A percentile compares a stretch with the other conserved stretches of the same genome.
Evolutionary conservation across 1,140 invertebrate species (phyloP).

Genomic region (Manduca sexta): DNA sequence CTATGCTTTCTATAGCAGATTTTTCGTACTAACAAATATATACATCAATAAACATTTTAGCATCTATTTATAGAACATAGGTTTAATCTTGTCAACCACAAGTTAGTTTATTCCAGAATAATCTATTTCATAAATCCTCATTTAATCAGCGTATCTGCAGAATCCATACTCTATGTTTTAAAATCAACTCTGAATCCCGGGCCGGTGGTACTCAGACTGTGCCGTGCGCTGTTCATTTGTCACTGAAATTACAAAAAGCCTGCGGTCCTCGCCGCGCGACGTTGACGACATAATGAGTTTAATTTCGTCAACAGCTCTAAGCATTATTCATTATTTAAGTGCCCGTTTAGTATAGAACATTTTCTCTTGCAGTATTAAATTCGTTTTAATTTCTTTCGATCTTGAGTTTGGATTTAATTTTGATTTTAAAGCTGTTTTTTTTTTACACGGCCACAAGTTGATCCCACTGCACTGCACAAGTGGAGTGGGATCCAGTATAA

Average conservation of each 20-base stretch:
- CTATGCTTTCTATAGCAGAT: too few relatives aligned
- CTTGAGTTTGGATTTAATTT: background rate
- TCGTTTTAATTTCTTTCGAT: background rate
- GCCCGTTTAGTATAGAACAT: slow-evolving; percentile 1
- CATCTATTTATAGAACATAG: too few relatives aligned
- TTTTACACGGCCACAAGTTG: too few relatives aligned
- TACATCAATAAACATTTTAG: too few relatives aligned
- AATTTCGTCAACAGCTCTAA: slow-evolving; percentile 37
- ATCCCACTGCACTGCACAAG: too few relatives aligned
- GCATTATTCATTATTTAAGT: slow-evolving; percentile 17
- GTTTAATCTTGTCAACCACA: too few relatives aligned
- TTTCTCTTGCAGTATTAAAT: background rate
- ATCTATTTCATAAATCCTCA: too few relatives aligned
- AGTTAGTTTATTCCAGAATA: too few relatives aligned
- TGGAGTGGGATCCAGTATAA: too few relatives aligned
- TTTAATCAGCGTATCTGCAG: background rate
- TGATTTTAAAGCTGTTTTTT: background rate
- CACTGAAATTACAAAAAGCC: slow-evolving; percentile 59
- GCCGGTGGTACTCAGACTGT: slow-evolving; percentile 11
- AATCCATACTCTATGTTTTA: slow-evolving; percentile 23
- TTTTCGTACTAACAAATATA: too few relatives aligned
- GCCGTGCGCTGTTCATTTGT: slow-evolving; percentile 51
- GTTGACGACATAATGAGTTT: slow-evolving; percentile 48
- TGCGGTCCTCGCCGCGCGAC: slow-evolving; percentile 30
- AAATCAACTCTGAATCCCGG: slow-evolving; percentile 29